These are phyloP conservation scores for Drosophila virilis DNA, from an alignment of 1,140 invertebrate species.

Conservation along the genomic window DNA sequence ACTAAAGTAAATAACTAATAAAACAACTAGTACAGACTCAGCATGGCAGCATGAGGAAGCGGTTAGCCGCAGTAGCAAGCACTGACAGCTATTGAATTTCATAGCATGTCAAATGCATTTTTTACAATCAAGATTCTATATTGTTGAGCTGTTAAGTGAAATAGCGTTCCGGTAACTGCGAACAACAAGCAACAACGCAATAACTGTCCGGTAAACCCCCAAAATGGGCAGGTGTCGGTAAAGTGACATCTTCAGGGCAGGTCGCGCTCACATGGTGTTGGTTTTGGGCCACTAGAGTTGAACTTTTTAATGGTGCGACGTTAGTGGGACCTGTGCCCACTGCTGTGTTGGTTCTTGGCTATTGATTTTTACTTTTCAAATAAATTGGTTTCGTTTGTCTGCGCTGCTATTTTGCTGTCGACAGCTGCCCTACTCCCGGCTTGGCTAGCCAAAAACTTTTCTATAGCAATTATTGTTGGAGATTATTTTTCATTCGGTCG, in stretches of 20 bases:
- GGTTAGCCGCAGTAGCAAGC: neutral
- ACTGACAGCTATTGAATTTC: constrained; percentile 52
- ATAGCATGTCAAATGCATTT: constrained; percentile 80
- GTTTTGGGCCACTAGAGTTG: constrained; percentile 6
- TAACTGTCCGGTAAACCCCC: neutral
- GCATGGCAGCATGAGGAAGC: neutral
- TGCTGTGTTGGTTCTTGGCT: constrained; percentile 41
- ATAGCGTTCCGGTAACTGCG: neutral
- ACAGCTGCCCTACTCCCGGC: constrained; percentile 3
- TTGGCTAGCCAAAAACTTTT: constrained; percentile 59
- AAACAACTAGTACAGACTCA: constrained; percentile 41
- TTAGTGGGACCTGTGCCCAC: neutral
- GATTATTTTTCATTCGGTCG: constrained; percentile 76
- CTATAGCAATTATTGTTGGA: constrained; percentile 73
- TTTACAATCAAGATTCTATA: constrained; percentile 49
- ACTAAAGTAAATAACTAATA: constrained; percentile 51
- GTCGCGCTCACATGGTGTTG: constrained; percentile 10
- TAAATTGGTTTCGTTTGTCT: constrained; percentile 82
- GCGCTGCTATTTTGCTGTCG: constrained; percentile 49
- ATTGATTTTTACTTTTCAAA: constrained; percentile 82
- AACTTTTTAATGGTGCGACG: constrained; percentile 33
- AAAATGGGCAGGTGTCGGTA: constrained; percentile 5
- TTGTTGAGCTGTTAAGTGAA: constrained; percentile 19
- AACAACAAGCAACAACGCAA: neutral
- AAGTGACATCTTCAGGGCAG: constrained; percentile 2